Percentiles rank a stretch among this genome's conserved stretches.
Conservation (phyloP, 2,797 vertebrate genomes). For the Clarias pachynema region DNA sequence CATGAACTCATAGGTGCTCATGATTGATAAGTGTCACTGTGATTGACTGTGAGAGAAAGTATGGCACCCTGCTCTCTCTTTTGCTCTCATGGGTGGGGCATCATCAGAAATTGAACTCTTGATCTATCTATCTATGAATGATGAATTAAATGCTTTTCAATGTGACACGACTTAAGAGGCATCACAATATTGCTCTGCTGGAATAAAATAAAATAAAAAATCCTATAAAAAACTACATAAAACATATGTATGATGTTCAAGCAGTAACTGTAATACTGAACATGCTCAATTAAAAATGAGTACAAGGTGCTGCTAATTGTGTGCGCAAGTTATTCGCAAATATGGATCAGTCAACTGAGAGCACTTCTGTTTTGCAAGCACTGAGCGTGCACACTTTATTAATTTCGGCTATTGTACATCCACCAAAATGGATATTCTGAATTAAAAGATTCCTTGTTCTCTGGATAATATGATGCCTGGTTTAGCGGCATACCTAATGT, state of each 20-base stretch:
- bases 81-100: background rate
- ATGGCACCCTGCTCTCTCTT: too few relatives aligned
- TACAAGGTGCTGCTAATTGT: background rate
- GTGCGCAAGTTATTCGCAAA: background rate
- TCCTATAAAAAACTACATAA: background rate
- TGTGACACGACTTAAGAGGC: too few relatives aligned
- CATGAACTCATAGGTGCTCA: background rate
- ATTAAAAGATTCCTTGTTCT: background rate
- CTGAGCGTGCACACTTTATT: background rate
- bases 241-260: background rate
- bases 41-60: too few relatives aligned
- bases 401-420: background rate
- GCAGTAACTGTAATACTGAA: background rate
- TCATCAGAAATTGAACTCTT: background rate
- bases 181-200: too few relatives aligned
- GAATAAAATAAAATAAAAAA: too few relatives aligned
- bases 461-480: background rate
- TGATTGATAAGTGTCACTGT: too few relatives aligned
- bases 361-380: background rate
- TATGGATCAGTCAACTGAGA: background rate
- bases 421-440: background rate
- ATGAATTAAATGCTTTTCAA: too few relatives aligned
- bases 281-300: background rate
- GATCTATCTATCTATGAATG: too few relatives aligned
- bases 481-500: conserved; percentile 6